Evolutionary conservation across 2,113 vertebrate genomes (phyloP).

Genomic region (Riparia riparia): DNA sequence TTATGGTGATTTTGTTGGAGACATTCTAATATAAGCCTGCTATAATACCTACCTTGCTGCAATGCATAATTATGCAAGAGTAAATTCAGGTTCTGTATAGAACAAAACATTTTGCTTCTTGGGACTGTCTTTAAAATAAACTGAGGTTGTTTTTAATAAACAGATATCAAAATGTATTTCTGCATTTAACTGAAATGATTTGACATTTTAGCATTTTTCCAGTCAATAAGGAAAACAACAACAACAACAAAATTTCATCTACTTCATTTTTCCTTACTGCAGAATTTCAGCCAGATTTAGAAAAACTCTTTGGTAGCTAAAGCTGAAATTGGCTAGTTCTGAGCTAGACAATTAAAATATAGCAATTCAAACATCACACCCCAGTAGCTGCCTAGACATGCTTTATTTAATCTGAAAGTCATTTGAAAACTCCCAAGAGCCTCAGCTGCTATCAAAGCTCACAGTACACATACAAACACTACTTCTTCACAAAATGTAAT

Average conservation of each 20-base stretch:
- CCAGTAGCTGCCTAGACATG: neutral
- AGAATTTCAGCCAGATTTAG: neutral
- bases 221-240: neutral
- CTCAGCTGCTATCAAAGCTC: neutral
- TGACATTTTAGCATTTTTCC: neutral
- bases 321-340: neutral
- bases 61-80: neutral
- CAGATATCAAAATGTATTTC: neutral
- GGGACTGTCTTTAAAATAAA: neutral
- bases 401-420: neutral
- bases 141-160: neutral
- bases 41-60: neutral
- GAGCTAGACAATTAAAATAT: neutral
- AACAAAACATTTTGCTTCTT: neutral
- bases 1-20: neutral
- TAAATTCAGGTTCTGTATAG: neutral
- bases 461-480: neutral
- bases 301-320: neutral
- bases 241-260: neutral
- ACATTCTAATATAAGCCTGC: neutral
- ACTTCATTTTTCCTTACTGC: neutral
- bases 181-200: neutral
- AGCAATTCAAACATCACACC: neutral
- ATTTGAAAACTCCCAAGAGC: neutral
- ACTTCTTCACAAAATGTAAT: neutral